Evolutionary conservation across 2,888 invertebrate species (phyloP).

Genomic region (Aproaerema taeniolella): DNA sequence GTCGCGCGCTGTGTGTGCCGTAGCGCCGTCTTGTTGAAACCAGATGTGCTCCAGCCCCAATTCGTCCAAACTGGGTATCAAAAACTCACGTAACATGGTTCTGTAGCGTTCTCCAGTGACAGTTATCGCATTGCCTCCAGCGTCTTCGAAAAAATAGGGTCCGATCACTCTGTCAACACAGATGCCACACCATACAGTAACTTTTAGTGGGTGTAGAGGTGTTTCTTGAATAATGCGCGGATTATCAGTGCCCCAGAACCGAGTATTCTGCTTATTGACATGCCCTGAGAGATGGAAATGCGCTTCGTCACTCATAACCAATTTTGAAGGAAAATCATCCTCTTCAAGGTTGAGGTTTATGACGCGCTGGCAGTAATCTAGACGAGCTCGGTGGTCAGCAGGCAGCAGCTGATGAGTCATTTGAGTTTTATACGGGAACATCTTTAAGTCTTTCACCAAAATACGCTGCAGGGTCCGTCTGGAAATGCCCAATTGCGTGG

Average conservation of each 20-base stretch:
- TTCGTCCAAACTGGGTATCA: neutral
- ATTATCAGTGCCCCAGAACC: constrained; percentile 13
- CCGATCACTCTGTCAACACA: neutral
- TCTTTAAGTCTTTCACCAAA: constrained; percentile 9
- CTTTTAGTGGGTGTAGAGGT: constrained; percentile 16
- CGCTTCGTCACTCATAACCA: constrained; percentile 14
- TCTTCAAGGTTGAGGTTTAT: constrained; percentile 9
- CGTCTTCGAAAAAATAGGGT: constrained; percentile 1
- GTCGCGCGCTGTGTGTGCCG: too few relatives aligned
- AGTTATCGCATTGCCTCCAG: constrained; percentile 17
- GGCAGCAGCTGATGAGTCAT: constrained; percentile 5
- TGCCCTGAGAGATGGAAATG: constrained; percentile 5
- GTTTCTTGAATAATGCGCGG: constrained; percentile 13
- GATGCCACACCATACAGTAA: too few relatives aligned
- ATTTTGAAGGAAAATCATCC: constrained; percentile 7
- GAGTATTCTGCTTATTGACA: constrained; percentile 32
- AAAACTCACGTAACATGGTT: constrained; percentile 16
- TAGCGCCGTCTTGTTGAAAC: too few relatives aligned
- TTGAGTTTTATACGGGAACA: constrained; percentile 6
- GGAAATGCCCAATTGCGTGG: constrained; percentile 10
- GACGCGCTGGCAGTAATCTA: constrained; percentile 5
- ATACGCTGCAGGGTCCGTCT: constrained; percentile 5
- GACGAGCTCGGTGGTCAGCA: constrained; percentile 6
- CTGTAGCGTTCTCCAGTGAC: constrained; percentile 21
- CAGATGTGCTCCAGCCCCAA: too few relatives aligned